Percentiles rank a stretch among this genome's conserved stretches.
These are phyloP conservation scores for Clarias fuscus DNA, from an alignment of 2,797 vertebrate species.

Conservation along the genomic window DNA sequence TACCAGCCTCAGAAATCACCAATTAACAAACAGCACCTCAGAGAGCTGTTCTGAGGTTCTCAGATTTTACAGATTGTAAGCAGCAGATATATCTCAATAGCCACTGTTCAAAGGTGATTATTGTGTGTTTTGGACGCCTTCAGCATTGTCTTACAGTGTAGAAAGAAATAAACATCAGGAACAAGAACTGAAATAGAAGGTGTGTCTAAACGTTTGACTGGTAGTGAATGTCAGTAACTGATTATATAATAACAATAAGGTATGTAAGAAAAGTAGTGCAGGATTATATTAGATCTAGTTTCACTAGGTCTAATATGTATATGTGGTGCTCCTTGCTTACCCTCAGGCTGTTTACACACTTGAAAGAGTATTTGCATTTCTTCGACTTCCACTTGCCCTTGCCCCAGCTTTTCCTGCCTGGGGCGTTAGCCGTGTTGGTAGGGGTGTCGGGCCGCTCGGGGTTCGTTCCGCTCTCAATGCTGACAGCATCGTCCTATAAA, in stretches of 20 bases:
- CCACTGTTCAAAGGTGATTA: too few species aligned
- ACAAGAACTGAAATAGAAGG: too few species aligned
- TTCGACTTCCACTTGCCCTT: conserved; percentile 99
- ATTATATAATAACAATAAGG: neutral
- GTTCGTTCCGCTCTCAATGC: conserved; percentile 93
- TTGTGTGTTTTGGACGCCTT: too few species aligned
- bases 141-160: too few species aligned
- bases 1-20: too few species aligned
- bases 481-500: conserved; percentile 89
- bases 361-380: conserved; percentile 98
- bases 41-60: too few species aligned
- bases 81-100: too few species aligned
- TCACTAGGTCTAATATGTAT: too few species aligned
- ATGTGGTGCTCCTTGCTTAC: conserved; percentile 67
- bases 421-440: conserved; percentile 93
- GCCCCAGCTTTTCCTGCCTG: conserved; percentile 95
- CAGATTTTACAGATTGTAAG: too few species aligned
- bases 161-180: too few species aligned
- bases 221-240: neutral
- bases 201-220: too few species aligned
- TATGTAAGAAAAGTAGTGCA: neutral
- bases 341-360: conserved; percentile 96
- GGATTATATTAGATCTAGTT: neutral
- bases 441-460: conserved; percentile 93
- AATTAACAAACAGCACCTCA: too few species aligned